Percentiles rank a stretch among this genome's conserved stretches.
phyloP scores from a whole-genome alignment of 2,888 invertebrate genomes.

The Oligia strigilis region DNA sequence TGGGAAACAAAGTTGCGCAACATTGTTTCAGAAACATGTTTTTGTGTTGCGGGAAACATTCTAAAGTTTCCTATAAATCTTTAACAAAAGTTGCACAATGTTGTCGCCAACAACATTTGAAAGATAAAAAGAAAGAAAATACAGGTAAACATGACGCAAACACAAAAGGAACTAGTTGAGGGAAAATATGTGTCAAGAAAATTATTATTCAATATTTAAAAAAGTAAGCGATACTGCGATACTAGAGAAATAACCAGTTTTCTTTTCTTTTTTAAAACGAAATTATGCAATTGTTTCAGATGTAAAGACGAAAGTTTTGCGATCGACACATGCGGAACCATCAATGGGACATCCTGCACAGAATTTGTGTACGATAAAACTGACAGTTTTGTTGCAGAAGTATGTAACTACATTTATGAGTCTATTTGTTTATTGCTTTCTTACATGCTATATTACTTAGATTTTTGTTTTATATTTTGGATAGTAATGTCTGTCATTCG shows the following conservation, averaged over 20 bases:
- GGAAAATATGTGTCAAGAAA: not conserved
- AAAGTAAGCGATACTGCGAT: not conserved
- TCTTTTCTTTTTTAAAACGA: not conserved
- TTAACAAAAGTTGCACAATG: too few relatives aligned
- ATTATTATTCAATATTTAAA: too few relatives aligned
- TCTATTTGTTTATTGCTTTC: not conserved
- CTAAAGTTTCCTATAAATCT: too few relatives aligned
- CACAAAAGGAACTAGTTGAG: not conserved
- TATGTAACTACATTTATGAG: conserved; percentile 60
- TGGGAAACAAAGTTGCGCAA: not conserved
- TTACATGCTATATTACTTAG: not conserved
- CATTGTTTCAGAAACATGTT: not conserved
- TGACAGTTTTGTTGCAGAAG: conserved; percentile 76
- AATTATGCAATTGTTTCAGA: conserved; percentile 61
- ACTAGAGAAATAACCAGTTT: not conserved
- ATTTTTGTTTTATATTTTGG: not conserved
- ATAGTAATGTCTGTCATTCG: too few relatives aligned
- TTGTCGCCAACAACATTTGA: too few relatives aligned
- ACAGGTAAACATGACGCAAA: not conserved
- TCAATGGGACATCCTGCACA: conserved; percentile 62
- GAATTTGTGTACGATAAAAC: conserved; percentile 75
- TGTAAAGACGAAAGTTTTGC: conserved; percentile 68
- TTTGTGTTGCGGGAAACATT: not conserved
- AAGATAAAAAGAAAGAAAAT: not conserved
- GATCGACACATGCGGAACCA: conserved; percentile 60